These are phyloP conservation scores for Tragelaphus eurycerus DNA, from an alignment of 2,797 vertebrate species.

Conservation along the genomic window DNA sequence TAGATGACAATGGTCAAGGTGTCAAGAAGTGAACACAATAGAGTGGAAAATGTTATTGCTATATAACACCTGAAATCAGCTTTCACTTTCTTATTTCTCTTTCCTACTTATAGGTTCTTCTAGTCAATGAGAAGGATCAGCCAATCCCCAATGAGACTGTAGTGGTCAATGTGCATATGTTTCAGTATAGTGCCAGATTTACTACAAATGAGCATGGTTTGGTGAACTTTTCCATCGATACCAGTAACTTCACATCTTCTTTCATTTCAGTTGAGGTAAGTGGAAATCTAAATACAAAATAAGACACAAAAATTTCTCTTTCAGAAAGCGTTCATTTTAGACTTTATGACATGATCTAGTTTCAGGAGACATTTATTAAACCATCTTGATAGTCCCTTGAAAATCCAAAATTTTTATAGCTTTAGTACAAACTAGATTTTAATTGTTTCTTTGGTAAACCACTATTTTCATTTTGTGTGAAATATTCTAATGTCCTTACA, in stretches of 20 bases:
- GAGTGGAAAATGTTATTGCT: not conserved
- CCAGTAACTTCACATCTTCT: not conserved
- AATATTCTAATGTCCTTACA: not conserved
- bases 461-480: not conserved
- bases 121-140: constrained; percentile 72
- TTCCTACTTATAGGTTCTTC: constrained; percentile 72
- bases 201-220: constrained; percentile 74
- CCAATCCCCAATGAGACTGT: constrained; percentile 78
- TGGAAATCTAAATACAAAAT: not conserved
- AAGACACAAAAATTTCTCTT: not conserved
- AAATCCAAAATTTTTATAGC: not conserved
- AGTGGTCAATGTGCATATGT: not conserved
- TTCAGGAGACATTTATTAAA: not conserved
- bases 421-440: not conserved
- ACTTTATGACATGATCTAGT: not conserved
- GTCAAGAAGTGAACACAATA: not conserved
- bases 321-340: not conserved
- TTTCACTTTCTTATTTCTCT: not conserved
- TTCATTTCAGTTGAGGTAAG: constrained; percentile 66
- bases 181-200: not conserved
- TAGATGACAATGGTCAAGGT: not conserved
- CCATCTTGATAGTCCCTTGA: not conserved
- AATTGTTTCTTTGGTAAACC: not conserved
- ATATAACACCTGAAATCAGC: not conserved
- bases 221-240: constrained; percentile 74